Evolutionary conservation across 2,113 vertebrate genomes (phyloP), one percentile per base, ranked within the genome.

Genomic region (Urocitellus parryii): DNA sequence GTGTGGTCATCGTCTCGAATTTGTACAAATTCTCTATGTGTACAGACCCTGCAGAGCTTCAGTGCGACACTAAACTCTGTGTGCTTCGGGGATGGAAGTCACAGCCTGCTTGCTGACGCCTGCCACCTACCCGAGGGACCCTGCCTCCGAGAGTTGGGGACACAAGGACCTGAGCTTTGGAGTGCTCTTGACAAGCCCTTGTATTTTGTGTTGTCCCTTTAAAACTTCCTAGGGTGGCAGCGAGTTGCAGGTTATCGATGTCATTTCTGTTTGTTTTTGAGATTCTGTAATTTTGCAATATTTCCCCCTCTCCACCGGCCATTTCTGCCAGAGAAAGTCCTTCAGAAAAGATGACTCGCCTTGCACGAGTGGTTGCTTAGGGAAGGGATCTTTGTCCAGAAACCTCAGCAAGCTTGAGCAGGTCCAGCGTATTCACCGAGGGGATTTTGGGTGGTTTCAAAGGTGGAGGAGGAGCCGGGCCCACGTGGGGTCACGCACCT

Each of bases 51-150:
- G 9, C 79, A 4, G 4, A 29, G 63, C 29, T 13, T 11, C 14
- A 20, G 29, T 39, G 27, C 8, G 68, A 4, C 5, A 29, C 48
- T 51, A 51, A 45, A 51, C 8, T 4, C 56, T 11, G 18, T 24
- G 53, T 5, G 67, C 85, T 61, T 45, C 25, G 37, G 85, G 18
- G 7, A 5, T 0, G 32, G 5, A 18, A 2, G 34, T 8, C 16
- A 14, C 8, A 2, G 73, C 63, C 80, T 14, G 65, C 17, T 12
- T 4, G 25, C 63, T 2, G 42, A 42, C 0, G 10, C 37, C 70
- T 9, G 0, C 45, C 2, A 0, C 22, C 34, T 2, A 0, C 25
- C 29, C 37, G 2, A 8, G 7, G 73, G 45, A 17, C 32, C 78
- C 48, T 29, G 18, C 53, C 24, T 2, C 12, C 9, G 78, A 16